Evolutionary conservation across 2,888 invertebrate genomes (phyloP).

Genomic region (Synanthedon vespiformis): DNA sequence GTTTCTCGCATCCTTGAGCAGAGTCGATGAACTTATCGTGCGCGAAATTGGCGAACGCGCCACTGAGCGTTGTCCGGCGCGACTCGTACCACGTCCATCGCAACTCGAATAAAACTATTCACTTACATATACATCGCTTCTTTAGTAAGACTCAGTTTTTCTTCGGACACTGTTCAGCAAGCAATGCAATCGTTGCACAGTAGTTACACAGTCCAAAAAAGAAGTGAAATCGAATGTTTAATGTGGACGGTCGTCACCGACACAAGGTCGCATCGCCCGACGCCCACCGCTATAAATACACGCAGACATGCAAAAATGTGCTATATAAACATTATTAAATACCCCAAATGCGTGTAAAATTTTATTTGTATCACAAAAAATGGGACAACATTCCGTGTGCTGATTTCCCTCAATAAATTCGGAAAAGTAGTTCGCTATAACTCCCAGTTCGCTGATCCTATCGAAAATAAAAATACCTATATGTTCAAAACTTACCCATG

Average conservation of each 20-base stretch:
- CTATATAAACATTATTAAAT: conserved; percentile 47
- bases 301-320: conserved; percentile 62
- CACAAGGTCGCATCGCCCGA: conserved; percentile 59
- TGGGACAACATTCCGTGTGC: neutral
- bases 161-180: conserved; percentile 4
- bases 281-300: conserved; percentile 62
- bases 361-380: conserved; percentile 8
- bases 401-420: too few relatives aligned
- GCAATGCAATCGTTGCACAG: conserved; percentile 12
- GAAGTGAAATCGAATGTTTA: conserved; percentile 14
- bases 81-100: conserved; percentile 11
- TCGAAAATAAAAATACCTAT: too few relatives aligned
- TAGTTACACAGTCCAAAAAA: neutral
- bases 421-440: too few relatives aligned
- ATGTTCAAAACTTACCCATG: too few relatives aligned
- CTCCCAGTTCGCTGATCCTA: too few relatives aligned
- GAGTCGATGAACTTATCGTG: conserved; percentile 64
- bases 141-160: conserved; percentile 8
- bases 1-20: conserved; percentile 37
- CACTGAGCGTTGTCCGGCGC: conserved; percentile 38
- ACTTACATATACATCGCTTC: conserved; percentile 13
- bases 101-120: neutral
- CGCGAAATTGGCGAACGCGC: conserved; percentile 63
- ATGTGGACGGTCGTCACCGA: conserved; percentile 42
- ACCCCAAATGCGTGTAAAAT: conserved; percentile 36